Evolutionary conservation across 2,888 invertebrate species (phyloP), one percentile per base, ranked within the genome.

Genomic region (Drosophila pegasa): DNA sequence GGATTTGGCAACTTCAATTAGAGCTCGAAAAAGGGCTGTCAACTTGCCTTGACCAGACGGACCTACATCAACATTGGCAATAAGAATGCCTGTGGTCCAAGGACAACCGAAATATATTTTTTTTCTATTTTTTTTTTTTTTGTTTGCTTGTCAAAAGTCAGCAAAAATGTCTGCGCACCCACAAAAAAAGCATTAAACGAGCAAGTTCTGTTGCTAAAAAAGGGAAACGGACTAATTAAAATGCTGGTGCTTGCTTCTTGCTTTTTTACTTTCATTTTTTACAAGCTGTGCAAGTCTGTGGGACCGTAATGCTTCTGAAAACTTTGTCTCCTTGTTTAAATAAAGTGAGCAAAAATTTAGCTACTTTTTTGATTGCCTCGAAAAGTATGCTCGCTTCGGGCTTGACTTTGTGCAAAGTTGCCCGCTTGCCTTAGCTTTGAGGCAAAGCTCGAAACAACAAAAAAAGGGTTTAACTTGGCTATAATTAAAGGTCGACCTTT

Each of bases 401-500:
- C 43, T 71, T 66, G 63, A 73, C 60, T 68, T 43, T 65, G 35
- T 20, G 31, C 37, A 60, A 61, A 67, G 51, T 52, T 48, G 54
- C 29, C 27, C 47, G 57, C 10, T 37, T 33, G 38, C 33, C 37
- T 58, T 60, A 27, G 59, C 62, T 67, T 47, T 62, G 58, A 40
- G 18, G 31, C 51, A 61, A 71, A 51, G 45, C 60, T 48, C 47
- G 47, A 55, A 43, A 9, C 33, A 40, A 60, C 60, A 50, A 22
- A 22, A 55, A 75, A 75, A 82, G 58, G 70, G 77, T 70, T 73
- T 59, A 73, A 29, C 75, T 75, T 69, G 63, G 68, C 71, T 65
- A 71, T 87, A 88, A 88, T 85, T 88, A 88, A 88, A 79, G 77
- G 77, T 60, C 59, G 52, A 16, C 58, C 48, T 54, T 71, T 76